These are phyloP conservation scores for Pseudonaja textilis DNA, from an alignment of 2,113 vertebrate genomes.

Conservation along the genomic window DNA sequence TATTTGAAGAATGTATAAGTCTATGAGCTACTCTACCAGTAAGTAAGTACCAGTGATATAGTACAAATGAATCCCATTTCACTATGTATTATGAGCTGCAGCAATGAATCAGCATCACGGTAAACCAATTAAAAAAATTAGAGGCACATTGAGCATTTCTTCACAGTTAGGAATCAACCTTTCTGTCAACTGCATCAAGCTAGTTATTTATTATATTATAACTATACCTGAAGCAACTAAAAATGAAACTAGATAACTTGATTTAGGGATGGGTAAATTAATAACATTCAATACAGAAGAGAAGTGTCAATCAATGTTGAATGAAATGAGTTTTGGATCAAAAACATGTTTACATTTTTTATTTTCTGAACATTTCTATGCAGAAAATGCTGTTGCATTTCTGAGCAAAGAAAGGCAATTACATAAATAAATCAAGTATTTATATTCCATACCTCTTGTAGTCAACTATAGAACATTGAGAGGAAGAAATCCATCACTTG, in stretches of 20 bases:
- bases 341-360: not conserved
- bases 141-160: not conserved
- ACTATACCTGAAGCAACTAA: not conserved
- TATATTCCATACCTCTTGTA: conserved; percentile 63
- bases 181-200: not conserved
- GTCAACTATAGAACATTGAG: conserved; percentile 59
- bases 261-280: not conserved
- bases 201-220: not conserved
- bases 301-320: not conserved
- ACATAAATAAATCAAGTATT: conserved; percentile 8
- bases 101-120: not conserved
- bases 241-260: not conserved
- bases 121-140: not conserved
- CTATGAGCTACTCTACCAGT: not conserved
- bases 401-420: not conserved
- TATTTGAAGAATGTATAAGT: not conserved
- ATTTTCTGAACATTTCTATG: not conserved
- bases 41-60: not conserved
- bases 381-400: conserved; percentile 20
- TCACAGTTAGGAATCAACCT: not conserved
- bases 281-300: not conserved
- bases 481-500: conserved; percentile 47
- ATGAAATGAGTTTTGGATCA: not conserved
- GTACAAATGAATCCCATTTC: not conserved
- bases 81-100: not conserved